Evolutionary conservation across 2,113 vertebrate species (phyloP).

Genomic region (Choloepus hoffmanni): DNA sequence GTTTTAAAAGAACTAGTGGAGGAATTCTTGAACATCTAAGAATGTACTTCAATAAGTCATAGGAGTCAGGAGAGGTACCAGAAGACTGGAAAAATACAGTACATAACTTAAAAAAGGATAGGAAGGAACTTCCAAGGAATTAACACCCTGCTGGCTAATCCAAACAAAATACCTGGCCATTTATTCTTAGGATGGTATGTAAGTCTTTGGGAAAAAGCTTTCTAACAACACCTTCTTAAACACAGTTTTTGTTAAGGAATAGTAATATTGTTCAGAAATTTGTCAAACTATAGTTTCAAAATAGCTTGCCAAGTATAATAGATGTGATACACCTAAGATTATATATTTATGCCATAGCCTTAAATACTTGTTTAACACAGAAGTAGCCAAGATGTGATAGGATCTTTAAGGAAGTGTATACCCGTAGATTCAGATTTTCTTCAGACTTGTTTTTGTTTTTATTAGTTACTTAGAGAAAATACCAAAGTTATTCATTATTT

Average conservation of each 20-base stretch:
- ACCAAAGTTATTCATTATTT: background rate
- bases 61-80: background rate
- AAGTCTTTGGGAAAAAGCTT: background rate
- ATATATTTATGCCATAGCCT: background rate
- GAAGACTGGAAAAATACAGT: background rate
- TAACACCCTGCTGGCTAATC: background rate
- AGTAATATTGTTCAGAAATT: background rate
- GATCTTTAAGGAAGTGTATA: background rate
- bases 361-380: background rate
- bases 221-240: background rate
- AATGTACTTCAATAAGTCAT: background rate
- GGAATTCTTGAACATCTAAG: conserved; percentile 32
- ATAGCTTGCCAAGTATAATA: background rate
- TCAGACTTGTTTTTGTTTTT: background rate
- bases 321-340: background rate
- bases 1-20: background rate
- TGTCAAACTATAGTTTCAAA: background rate
- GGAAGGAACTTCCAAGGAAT: background rate
- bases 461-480: background rate
- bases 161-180: background rate
- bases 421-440: background rate
- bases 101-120: background rate
- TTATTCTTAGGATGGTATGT: background rate
- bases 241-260: background rate
- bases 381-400: background rate